Evolutionary conservation across 2,888 invertebrate genomes (phyloP).

Genomic region (Rhimphoctona megacephalus): DNA sequence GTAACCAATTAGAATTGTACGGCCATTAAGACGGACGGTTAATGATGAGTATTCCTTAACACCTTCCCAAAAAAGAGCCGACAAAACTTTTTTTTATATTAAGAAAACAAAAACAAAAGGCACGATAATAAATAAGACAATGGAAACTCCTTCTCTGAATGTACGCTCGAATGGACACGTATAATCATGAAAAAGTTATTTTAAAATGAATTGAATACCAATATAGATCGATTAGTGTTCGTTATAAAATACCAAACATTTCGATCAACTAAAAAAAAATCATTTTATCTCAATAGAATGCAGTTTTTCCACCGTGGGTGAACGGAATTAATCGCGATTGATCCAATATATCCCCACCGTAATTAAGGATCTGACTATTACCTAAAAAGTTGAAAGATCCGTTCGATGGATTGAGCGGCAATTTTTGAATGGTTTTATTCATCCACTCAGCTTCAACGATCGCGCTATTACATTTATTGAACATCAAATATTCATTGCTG

Average conservation of each 20-base stretch:
- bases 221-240: not conserved
- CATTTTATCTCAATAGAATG: not conserved
- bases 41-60: slow-evolving; percentile 4
- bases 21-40: slow-evolving; percentile 5
- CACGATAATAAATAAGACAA: not conserved
- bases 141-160: not conserved
- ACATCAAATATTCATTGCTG: slow-evolving; percentile 67
- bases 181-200: not conserved
- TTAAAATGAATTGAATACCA: not conserved
- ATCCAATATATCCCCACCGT: not conserved
- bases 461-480: slow-evolving; percentile 60
- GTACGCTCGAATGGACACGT: not conserved
- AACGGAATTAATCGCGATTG: not conserved
- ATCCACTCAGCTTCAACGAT: slow-evolving; percentile 11
- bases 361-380: slow-evolving; percentile 21
- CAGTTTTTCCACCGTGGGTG: not conserved
- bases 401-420: not conserved
- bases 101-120: not conserved
- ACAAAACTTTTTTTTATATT: not conserved
- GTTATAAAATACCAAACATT: not conserved
- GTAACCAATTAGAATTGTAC: slow-evolving; percentile 63
- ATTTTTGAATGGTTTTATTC: slow-evolving; percentile 42
- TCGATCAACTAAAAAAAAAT: not conserved
- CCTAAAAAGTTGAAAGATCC: slow-evolving; percentile 3
- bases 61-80: not conserved